These are phyloP conservation scores for Montipora capricornis DNA, from an alignment of 64 coral and sea anemone species.

Conservation along the genomic window DNA sequence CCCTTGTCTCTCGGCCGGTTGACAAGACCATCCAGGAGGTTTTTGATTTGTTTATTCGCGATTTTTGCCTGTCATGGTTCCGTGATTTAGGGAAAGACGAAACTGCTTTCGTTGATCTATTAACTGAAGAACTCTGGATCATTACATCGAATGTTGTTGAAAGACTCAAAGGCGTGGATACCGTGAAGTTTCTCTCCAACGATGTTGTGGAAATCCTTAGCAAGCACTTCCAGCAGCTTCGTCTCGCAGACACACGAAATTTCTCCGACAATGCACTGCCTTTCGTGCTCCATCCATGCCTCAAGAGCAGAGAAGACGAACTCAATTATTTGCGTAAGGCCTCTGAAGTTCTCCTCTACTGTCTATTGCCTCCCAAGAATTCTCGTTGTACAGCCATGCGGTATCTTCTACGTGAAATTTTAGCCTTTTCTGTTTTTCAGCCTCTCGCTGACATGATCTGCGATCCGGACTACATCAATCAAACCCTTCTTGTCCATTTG, in stretches of 20 bases:
- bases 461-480: slow-evolving; percentile 99
- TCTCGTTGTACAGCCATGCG: slow-evolving; percentile 82
- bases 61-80: slow-evolving; percentile 99
- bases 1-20: slow-evolving; percentile 89
- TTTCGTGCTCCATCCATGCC: slow-evolving; percentile 92
- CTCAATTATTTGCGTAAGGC: slow-evolving; percentile 88
- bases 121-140: slow-evolving; percentile 94
- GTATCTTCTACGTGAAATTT: slow-evolving; percentile 84
- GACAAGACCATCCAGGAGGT: slow-evolving; percentile 97
- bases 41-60: slow-evolving; percentile 95
- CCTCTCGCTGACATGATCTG: slow-evolving; percentile 95
- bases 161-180: slow-evolving; percentile 82
- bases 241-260: slow-evolving; percentile 84
- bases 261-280: slow-evolving; percentile 76
- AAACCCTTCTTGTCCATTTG: slow-evolving; percentile 87
- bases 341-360: slow-evolving; percentile 84
- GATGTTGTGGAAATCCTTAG: slow-evolving; percentile 95
- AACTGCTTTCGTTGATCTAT: slow-evolving; percentile 83
- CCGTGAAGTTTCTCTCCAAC: slow-evolving; percentile 91
- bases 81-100: slow-evolving; percentile 92
- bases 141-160: slow-evolving; percentile 73
- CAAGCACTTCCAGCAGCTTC: slow-evolving; percentile 93
- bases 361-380: slow-evolving; percentile 77
- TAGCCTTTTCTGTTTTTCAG: slow-evolving; percentile 96
- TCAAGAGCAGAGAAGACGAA: slow-evolving; percentile 71